Evolutionary conservation across 2,888 invertebrate species (phyloP).

Genomic region (Steromphala cineraria): DNA sequence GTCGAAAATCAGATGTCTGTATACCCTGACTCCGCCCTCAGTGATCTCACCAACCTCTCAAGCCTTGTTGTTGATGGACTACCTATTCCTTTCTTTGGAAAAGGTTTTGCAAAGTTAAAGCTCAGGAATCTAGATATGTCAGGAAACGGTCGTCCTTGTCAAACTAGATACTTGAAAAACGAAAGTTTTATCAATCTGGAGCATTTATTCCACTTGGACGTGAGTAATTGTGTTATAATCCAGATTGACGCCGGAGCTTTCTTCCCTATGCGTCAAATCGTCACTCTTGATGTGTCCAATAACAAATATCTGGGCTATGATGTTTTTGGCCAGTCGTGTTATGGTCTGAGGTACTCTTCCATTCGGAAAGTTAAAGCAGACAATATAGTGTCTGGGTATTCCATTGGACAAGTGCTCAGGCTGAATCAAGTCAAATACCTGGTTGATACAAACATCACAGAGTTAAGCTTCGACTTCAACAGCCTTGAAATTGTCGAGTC

Average conservation of each 20-base stretch:
- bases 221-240: neutral
- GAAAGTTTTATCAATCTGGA: neutral
- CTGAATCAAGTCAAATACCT: neutral
- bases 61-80: neutral
- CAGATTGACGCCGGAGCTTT: neutral
- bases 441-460: neutral
- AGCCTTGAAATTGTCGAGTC: neutral
- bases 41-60: neutral
- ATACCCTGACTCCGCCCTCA: neutral
- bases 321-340: neutral
- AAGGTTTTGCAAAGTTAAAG: neutral
- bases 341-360: neutral
- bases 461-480: neutral
- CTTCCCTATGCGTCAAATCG: neutral
- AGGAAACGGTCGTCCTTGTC: neutral
- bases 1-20: neutral
- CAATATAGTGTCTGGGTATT: neutral
- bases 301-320: neutral
- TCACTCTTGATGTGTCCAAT: neutral
- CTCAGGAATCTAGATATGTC: neutral
- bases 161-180: neutral
- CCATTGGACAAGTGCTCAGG: neutral
- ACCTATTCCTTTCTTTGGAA: neutral
- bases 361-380: neutral
- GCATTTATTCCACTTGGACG: neutral